Evolutionary conservation across 2,113 vertebrate species (phyloP).

Genomic region (Ptychochromis oligacanthus): DNA sequence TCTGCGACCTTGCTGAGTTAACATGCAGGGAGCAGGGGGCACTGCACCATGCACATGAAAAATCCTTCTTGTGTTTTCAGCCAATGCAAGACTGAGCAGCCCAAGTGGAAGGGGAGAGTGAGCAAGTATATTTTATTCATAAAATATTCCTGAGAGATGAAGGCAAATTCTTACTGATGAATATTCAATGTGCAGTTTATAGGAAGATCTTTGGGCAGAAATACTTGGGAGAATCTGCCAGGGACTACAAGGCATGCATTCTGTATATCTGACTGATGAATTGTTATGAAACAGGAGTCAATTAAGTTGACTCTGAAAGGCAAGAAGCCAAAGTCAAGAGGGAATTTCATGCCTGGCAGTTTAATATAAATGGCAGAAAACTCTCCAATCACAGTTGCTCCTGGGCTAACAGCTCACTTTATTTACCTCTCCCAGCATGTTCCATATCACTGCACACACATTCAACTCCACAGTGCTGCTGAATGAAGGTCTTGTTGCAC

Average conservation of each 20-base stretch:
- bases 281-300: slow-evolving; percentile 34
- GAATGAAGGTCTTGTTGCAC: not conserved
- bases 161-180: slow-evolving; percentile 35
- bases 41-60: slow-evolving; percentile 7
- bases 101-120: not conserved
- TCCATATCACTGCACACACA: slow-evolving; percentile 7
- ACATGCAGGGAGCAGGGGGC: slow-evolving; percentile 44
- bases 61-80: slow-evolving; percentile 31
- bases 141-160: slow-evolving; percentile 37
- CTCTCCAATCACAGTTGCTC: not conserved
- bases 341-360: not conserved
- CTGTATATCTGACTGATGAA: slow-evolving; percentile 8
- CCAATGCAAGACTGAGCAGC: slow-evolving; percentile 10
- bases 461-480: not conserved
- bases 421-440: not conserved
- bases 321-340: not conserved
- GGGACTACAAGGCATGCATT: slow-evolving; percentile 4
- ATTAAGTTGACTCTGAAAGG: slow-evolving; percentile 30
- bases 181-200: slow-evolving; percentile 56
- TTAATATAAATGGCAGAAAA: slow-evolving; percentile 13
- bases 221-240: slow-evolving; percentile 8
- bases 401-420: not conserved
- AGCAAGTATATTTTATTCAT: slow-evolving; percentile 26
- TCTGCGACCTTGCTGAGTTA: slow-evolving; percentile 59
- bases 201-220: slow-evolving; percentile 19